Base-by-base conservation (phyloP, 1,140 invertebrate species). In the Brachionus angularis region DNA sequence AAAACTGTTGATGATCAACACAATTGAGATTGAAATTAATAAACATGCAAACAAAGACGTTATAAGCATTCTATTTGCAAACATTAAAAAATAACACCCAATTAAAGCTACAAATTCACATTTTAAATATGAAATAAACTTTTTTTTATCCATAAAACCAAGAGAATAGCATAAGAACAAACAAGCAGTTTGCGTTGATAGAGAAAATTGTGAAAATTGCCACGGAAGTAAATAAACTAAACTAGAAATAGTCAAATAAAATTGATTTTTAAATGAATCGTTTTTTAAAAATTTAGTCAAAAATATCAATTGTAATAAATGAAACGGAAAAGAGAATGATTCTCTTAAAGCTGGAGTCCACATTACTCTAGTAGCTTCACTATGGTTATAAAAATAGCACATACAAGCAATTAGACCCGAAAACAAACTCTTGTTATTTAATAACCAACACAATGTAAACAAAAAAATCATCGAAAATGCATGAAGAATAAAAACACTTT, bases 281-380 rank as follows among this genome's bases (percentile, higher is more conserved):
- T 75, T 83, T 80, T 79, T 81, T 1, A 85, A 71, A 36, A 80
- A 73, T 72, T 77, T 75, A 5, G 81, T 80, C 0, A 84, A 76
- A 42, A 83, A 27, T 27, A 81, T 78, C 75, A 83, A 80, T 73
- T 85, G 84, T 8, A 81, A 62, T 4, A 87, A 75, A 73, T 85
- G 79, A 62, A 86, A 82, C 1, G 90, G 90, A 77, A 88, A 89
- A 1, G 87, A 89, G 78, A 91, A 89, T 75, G 87, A 90, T 81
- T 93, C 90, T 70, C 90, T 79, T 58, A 91, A 80, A 7, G 90
- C 89, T 1, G 89, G 89, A 0, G 89, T 87, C 89, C 90, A 91
- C 77, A 89, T 88, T 1, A 91, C 88, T 36, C 90, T 78, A 0
- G 89, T 91, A 49, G 85, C 84, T 75, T 82, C 89, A 3, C 83